These are phyloP conservation scores for Lynx canadensis DNA, from an alignment of 2,113 vertebrate genomes.

Conservation along the genomic window DNA sequence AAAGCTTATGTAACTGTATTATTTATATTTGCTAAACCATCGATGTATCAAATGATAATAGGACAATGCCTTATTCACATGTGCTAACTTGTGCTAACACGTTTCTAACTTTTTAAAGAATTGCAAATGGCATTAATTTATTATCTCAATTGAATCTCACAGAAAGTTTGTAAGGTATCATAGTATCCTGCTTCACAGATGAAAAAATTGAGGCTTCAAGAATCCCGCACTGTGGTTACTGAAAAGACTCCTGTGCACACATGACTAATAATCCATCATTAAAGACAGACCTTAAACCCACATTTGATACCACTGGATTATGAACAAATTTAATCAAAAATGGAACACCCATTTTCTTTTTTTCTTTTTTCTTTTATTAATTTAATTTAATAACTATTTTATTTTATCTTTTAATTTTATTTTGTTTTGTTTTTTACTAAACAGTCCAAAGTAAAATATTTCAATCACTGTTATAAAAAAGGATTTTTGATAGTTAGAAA, in stretches of 20 bases:
- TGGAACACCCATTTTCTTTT: background rate
- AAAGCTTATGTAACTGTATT: background rate
- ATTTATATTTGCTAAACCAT: background rate
- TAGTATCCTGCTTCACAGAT: background rate
- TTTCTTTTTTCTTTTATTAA: background rate
- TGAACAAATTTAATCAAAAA: background rate
- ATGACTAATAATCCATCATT: background rate
- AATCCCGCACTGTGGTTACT: background rate
- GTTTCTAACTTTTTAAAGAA: background rate
- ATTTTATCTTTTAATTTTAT: background rate
- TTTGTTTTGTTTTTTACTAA: background rate
- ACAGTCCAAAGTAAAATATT: background rate
- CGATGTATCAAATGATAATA: background rate
- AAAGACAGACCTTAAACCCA: background rate
- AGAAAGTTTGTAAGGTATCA: background rate
- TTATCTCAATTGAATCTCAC: background rate
- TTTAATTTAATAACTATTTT: background rate
- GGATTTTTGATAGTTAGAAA: background rate
- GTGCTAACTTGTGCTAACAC: no score
- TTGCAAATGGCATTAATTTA: background rate
- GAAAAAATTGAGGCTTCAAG: background rate
- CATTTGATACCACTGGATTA: background rate
- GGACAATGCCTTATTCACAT: background rate
- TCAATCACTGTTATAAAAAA: background rate
- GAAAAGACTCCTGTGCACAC: background rate